phyloP scores from a whole-genome alignment of 2,797 vertebrate species.

The Halcyon chelicuti region DNA sequence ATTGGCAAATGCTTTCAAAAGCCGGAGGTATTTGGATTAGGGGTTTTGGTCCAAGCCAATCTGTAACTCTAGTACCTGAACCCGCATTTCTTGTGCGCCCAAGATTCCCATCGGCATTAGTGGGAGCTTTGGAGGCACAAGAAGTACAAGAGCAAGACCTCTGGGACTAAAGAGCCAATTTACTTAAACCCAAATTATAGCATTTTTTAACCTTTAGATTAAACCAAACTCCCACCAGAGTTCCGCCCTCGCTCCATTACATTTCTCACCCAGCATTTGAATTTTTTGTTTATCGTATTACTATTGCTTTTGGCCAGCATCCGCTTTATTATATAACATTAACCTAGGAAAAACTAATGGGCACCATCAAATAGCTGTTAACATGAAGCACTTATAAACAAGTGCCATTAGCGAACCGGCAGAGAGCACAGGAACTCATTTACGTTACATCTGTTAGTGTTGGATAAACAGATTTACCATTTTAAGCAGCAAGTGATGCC shows the following conservation, averaged over 20 bases:
- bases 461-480: slow-evolving; percentile 63
- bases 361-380: slow-evolving; percentile 75
- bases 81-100: slow-evolving; percentile 55
- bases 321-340: slow-evolving; percentile 68
- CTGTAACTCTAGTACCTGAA: slow-evolving; percentile 75
- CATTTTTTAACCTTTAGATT: slow-evolving; percentile 70
- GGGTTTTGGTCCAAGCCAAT: slow-evolving; percentile 71
- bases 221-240: slow-evolving; percentile 67
- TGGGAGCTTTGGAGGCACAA: slow-evolving; percentile 64
- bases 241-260: slow-evolving; percentile 32
- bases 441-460: slow-evolving; percentile 21
- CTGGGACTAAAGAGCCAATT: slow-evolving; percentile 64
- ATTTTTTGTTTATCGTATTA: slow-evolving; percentile 61
- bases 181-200: slow-evolving; percentile 72
- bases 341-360: slow-evolving; percentile 69
- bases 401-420: slow-evolving; percentile 66
- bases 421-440: slow-evolving; percentile 68
- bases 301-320: slow-evolving; percentile 61
- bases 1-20: slow-evolving; percentile 73
- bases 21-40: slow-evolving; percentile 69
- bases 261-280: slow-evolving; percentile 49
- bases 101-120: slow-evolving; percentile 67
- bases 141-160: slow-evolving; percentile 59
- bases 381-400: slow-evolving; percentile 74
- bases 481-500: neutral